phyloP scores from a whole-genome alignment of 2,113 vertebrate genomes.

The Hipposideros armiger region DNA sequence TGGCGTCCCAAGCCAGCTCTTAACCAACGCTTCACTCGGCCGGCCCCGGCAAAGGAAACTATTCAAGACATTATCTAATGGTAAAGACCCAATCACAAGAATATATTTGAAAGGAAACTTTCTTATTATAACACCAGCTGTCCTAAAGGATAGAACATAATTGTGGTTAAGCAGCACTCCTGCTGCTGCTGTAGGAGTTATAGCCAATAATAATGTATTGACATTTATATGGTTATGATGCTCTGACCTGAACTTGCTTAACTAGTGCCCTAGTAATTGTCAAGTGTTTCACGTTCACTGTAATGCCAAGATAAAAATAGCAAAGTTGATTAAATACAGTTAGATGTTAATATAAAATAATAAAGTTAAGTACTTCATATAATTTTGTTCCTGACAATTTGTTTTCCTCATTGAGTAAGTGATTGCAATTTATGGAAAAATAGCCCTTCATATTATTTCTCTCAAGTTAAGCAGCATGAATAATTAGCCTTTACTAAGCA shows the following conservation, averaged over 20 bases:
- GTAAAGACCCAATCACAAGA: conserved; percentile 68
- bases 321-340: conserved; percentile 44
- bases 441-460: conserved; percentile 64
- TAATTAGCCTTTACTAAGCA: conserved; percentile 73
- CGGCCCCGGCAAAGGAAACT: not conserved
- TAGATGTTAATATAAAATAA: conserved; percentile 63
- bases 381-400: conserved; percentile 61
- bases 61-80: conserved; percentile 69
- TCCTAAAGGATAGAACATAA: conserved; percentile 74
- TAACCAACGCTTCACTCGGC: too few relatives aligned
- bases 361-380: conserved; percentile 59
- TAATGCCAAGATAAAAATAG: conserved; percentile 51
- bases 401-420: conserved; percentile 57
- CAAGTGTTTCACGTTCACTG: conserved; percentile 18
- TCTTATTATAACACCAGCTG: conserved; percentile 76
- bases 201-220: conserved; percentile 72
- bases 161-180: conserved; percentile 68
- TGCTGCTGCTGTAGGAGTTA: conserved; percentile 66
- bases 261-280: conserved; percentile 61
- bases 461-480: conserved; percentile 66
- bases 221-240: conserved; percentile 69
- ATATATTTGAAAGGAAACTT: conserved; percentile 77
- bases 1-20: too few relatives aligned
- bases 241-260: conserved; percentile 77
- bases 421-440: conserved; percentile 71